These are phyloP conservation scores for Auanema sp. DNA, from an alignment of 2,888 invertebrate genomes.

Conservation along the genomic window DNA sequence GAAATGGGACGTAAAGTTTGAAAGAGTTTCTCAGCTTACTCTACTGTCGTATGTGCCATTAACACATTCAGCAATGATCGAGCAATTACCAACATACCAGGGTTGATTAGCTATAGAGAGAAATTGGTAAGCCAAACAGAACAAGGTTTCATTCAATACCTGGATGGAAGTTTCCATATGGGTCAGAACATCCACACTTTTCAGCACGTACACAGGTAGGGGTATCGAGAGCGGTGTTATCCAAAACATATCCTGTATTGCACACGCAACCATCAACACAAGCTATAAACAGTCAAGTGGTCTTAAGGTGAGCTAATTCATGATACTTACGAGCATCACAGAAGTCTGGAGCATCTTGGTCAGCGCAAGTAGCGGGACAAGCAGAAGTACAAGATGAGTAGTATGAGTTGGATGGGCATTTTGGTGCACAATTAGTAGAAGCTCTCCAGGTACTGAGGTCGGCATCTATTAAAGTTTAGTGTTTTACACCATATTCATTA, in stretches of 20 bases:
- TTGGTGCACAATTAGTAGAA: conserved; percentile 33
- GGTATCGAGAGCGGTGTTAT: conserved; percentile 28
- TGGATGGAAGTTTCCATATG: conserved; percentile 47
- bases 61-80: conserved; percentile 36
- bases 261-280: conserved; percentile 61
- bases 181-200: conserved; percentile 52
- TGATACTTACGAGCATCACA: conserved; percentile 23
- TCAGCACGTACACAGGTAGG: conserved; percentile 35
- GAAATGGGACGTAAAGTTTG: not conserved
- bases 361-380: conserved; percentile 52
- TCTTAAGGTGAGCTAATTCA: not conserved
- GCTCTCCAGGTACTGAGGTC: conserved; percentile 22
- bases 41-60: conserved; percentile 46
- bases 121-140: not conserved
- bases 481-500: not conserved
- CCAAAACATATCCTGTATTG: conserved; percentile 54
- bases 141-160: conserved; percentile 2
- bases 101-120: conserved; percentile 24
- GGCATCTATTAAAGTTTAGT: not conserved
- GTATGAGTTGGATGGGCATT: conserved; percentile 38
- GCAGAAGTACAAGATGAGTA: conserved; percentile 40
- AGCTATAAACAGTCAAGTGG: too few species aligned
- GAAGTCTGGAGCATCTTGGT: conserved; percentile 22
- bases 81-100: conserved; percentile 51
- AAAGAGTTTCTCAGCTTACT: conserved; percentile 5